These are phyloP conservation scores for Trileptium ribeirensis DNA, from an alignment of 2,888 invertebrate species.

Conservation along the genomic window DNA sequence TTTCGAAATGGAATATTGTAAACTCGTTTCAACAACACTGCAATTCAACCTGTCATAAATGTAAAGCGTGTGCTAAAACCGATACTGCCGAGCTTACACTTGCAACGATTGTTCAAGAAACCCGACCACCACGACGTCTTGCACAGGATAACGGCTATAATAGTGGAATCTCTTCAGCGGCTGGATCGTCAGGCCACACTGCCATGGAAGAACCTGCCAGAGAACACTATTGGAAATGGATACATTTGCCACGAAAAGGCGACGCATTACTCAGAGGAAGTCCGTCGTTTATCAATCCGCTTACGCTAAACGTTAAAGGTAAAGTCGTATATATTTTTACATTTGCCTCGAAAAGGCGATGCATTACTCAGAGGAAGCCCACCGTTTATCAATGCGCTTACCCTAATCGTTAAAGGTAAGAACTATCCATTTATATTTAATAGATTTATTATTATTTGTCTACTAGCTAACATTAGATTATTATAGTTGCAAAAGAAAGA, in stretches of 20 bases:
- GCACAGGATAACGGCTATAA: too few species aligned
- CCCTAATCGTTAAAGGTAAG: background rate
- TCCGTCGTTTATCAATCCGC: background rate
- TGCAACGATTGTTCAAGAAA: background rate
- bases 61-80: background rate
- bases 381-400: background rate
- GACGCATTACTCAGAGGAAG: background rate
- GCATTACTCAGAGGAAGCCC: background rate
- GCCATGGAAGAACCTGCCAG: background rate
- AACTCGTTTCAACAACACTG: background rate
- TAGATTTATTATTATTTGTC: too few species aligned
- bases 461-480: too few species aligned
- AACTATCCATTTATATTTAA: too few species aligned
- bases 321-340: too few species aligned
- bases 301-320: background rate
- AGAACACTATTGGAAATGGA: background rate
- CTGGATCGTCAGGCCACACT: background rate
- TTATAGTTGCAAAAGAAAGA: too few species aligned
- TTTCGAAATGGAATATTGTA: background rate
- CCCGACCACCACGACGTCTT: background rate
- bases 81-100: background rate
- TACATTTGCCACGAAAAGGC: background rate
- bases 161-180: background rate
- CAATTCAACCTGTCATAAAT: background rate
- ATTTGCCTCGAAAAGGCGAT: background rate